Evolutionary conservation across 1,140 invertebrate species (phyloP).

Genomic region (Orius insidiosus): DNA sequence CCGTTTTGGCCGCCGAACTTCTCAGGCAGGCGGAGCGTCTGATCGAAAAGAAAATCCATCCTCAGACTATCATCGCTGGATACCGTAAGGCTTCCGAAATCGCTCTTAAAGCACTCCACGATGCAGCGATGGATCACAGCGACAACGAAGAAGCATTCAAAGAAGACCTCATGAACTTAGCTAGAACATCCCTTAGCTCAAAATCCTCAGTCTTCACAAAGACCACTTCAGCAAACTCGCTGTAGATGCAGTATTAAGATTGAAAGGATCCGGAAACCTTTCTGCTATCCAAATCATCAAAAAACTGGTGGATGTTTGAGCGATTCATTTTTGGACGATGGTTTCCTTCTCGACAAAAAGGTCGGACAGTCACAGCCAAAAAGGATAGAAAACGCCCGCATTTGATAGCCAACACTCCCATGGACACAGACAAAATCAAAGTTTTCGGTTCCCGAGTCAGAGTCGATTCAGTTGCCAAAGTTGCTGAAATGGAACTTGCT

Average conservation of each 20-base stretch:
- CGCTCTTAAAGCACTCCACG: constrained; percentile 63
- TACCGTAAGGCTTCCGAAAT: constrained; percentile 47
- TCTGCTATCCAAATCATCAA: constrained; percentile 97
- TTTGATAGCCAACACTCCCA: constrained; percentile 99
- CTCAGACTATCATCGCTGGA: constrained; percentile 87
- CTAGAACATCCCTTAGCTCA: constrained; percentile 92
- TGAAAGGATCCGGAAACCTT: constrained; percentile 90
- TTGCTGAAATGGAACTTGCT: constrained; percentile 91
- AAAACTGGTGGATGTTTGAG: constrained; percentile 73
- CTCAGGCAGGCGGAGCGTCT: constrained; percentile 89
- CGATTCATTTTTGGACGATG: constrained; percentile 96
- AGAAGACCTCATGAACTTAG: constrained; percentile 90
- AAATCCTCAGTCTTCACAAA: constrained; percentile 95
- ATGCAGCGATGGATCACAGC: constrained; percentile 54
- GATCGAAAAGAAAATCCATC: constrained; percentile 88
- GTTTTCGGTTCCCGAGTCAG: constrained; percentile 97
- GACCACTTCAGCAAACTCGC: constrained; percentile 91
- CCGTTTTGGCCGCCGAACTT: constrained; percentile 85
- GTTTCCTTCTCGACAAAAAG: constrained; percentile 95
- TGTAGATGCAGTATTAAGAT: constrained; percentile 83
- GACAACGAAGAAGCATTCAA: constrained; percentile 59
- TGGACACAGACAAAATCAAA: constrained; percentile 99
- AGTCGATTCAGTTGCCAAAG: constrained; percentile 95
- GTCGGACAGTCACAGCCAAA: constrained; percentile 79
- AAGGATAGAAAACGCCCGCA: constrained; percentile 68